Conservation (phyloP, 2,888 invertebrate genomes). For the Seira ritae region DNA sequence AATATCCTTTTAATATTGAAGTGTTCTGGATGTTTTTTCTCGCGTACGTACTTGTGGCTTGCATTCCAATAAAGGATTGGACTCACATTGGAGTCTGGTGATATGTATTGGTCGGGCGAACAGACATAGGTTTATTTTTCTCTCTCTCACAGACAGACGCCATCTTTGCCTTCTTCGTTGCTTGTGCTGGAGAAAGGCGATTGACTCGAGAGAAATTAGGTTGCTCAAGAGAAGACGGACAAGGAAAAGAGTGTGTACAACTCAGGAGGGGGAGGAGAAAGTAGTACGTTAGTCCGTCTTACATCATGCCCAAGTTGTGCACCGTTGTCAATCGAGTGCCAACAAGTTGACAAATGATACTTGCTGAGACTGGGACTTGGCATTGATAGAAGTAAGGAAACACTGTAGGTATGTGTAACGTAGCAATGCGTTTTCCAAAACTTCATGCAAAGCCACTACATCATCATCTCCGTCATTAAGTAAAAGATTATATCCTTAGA, state of each 20-base stretch:
- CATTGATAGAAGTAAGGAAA: conserved; percentile 23
- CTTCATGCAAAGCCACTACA: not conserved
- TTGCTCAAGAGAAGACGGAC: not conserved
- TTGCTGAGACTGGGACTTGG: conserved; percentile 37
- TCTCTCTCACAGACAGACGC: not conserved
- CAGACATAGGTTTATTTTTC: not conserved
- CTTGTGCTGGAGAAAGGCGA: not conserved
- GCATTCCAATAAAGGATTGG: not conserved
- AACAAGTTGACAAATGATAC: conserved; percentile 63
- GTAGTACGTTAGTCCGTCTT: not conserved
- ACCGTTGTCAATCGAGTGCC: conserved; percentile 57
- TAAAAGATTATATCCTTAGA: not conserved
- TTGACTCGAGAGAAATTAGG: not conserved
- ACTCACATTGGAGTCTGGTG: too few relatives aligned
- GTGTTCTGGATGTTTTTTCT: not conserved
- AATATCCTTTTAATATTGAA: conserved; percentile 3
- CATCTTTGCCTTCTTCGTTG: not conserved
- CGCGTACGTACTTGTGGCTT: not conserved
- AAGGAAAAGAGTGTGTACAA: not conserved
- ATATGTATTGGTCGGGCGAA: not conserved
- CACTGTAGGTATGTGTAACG: not conserved
- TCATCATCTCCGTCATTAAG: not conserved
- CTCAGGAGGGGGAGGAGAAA: not conserved
- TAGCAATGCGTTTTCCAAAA: not conserved
- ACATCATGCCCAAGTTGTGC: conserved; percentile 3